Base-by-base conservation (phyloP, 1,140 invertebrate species). In the Melitaea cinxia region DNA sequence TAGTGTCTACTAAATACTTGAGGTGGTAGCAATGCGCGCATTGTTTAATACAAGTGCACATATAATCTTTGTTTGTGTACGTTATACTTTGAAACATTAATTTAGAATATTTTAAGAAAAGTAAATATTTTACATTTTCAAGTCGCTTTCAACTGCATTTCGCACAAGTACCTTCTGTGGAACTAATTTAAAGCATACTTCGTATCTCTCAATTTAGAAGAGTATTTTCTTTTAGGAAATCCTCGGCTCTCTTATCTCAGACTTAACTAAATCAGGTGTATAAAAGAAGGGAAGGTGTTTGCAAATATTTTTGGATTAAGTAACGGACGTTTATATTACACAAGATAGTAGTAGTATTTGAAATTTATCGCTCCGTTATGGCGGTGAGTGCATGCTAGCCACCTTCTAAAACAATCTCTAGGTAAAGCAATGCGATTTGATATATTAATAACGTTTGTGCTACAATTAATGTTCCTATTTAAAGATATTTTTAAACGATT, bases 11-110 rank as follows among this genome's bases (percentile, higher is more conserved):
- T 62, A 63, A 77, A 69, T 71, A 82, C 83, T 85, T 79, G 75
- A 86, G 76, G 69, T 65, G 63, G 68, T 64, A 73, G 81, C 77
- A 75, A 81, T 85, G 82, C 76, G 76, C 75, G 75, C 77, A 83
- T 85, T 85, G 80, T 88, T 85, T 83, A 83, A 77, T 80, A 73
- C 82, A 83, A 87, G 84, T 82, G 82, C 82, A 82, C 82, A 81
- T 80, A 72, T 79, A 72, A 78, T 76, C 82, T 85, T 83, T 88
- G 85, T 88, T 76, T 77, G 72, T 66, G 68, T 70, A 77, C 73
- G 79, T 75, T 73, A 80, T 85, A 84, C 80, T 84, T 80, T 77
- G 80, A 80, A 80, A 82, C 79, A 83, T 83, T 61, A 35, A 52
- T 52, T 37, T 59, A 61, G 33, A 39, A 53, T 42, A 17, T 42